phyloP scores from a whole-genome alignment of 1,140 invertebrate species.

The Chelonus insularis region DNA sequence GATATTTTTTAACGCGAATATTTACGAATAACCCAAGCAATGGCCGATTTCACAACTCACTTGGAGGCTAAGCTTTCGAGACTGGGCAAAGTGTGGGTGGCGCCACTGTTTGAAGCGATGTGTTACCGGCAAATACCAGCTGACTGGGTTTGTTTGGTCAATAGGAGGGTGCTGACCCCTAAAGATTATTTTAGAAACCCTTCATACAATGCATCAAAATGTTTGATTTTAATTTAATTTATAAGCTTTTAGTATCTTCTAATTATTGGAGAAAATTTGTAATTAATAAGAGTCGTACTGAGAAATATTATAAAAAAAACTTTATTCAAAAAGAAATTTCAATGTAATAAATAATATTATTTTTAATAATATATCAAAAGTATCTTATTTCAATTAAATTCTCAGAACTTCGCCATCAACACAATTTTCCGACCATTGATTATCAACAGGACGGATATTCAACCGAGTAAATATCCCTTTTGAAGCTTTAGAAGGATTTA shows the following conservation, averaged over 20 bases:
- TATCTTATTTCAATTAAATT: conserved; percentile 36
- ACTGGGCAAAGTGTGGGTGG: conserved; percentile 31
- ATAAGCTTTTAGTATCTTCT: background rate
- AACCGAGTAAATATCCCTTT: conserved; percentile 70
- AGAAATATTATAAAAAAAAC: too few relatives aligned
- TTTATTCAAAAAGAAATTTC: too few relatives aligned
- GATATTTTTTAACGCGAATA: conserved; percentile 20
- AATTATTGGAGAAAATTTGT: too few relatives aligned
- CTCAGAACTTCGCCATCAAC: conserved; percentile 52
- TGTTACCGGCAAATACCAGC: background rate
- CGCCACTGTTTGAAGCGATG: conserved; percentile 31
- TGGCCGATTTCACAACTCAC: conserved; percentile 44
- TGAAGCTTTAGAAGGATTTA: conserved; percentile 82
- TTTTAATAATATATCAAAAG: too few relatives aligned
- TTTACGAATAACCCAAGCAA: conserved; percentile 41
- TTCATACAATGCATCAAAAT: too few relatives aligned
- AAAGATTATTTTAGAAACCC: background rate
- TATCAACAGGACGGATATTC: conserved; percentile 45
- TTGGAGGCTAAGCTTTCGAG: conserved; percentile 39
- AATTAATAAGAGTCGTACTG: too few relatives aligned
- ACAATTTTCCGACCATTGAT: conserved; percentile 43
- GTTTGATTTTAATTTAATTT: background rate
- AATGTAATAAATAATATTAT: too few relatives aligned
- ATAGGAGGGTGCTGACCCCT: background rate
- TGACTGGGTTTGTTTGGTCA: background rate